Conservation (phyloP, 2,888 invertebrate species). For the Oithona nana region DNA sequence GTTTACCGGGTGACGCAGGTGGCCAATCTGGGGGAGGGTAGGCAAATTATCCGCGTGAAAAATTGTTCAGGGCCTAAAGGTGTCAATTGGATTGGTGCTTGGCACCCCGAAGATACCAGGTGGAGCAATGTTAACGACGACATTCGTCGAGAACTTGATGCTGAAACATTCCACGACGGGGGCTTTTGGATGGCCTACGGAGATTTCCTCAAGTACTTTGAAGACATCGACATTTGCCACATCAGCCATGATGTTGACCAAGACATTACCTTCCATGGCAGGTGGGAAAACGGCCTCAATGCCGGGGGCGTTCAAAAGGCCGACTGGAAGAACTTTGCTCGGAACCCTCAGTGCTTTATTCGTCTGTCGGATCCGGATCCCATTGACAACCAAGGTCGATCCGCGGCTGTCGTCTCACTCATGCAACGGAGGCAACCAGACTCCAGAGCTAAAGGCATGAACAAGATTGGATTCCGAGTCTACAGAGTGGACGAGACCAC, state of each 20-base stretch:
- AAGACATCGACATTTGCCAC: conserved; percentile 15
- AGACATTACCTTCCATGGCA: conserved; percentile 7
- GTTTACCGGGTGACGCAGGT: conserved; percentile 14
- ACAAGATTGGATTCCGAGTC: conserved; percentile 13
- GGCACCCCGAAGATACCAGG: conserved; percentile 13
- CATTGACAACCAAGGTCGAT: conserved; percentile 1
- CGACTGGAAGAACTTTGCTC: conserved; percentile 7
- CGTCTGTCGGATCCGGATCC: conserved; percentile 4
- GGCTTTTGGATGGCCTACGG: conserved; percentile 17
- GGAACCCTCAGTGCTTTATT: conserved; percentile 17
- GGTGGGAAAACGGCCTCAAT: conserved; percentile 14
- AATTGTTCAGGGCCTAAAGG: conserved; percentile 10
- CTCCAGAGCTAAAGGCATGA: conserved; percentile 11
- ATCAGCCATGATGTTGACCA: conserved; percentile 6
- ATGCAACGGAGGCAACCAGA: conserved; percentile 11
- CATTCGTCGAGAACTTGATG: conserved; percentile 11
- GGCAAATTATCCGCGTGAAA: conserved; percentile 15
- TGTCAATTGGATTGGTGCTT: conserved; percentile 12
- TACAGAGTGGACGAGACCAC: conserved; percentile 12
- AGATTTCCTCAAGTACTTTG: conserved; percentile 11
- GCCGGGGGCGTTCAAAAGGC: conserved; percentile 16
- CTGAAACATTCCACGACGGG: conserved; percentile 16
- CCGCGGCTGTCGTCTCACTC: conserved; percentile 8
- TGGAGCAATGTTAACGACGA: conserved; percentile 13
- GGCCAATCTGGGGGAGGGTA: conserved; percentile 14